phyloP scores from a whole-genome alignment of 2,113 vertebrate genomes.

The Siniperca chuatsi region DNA sequence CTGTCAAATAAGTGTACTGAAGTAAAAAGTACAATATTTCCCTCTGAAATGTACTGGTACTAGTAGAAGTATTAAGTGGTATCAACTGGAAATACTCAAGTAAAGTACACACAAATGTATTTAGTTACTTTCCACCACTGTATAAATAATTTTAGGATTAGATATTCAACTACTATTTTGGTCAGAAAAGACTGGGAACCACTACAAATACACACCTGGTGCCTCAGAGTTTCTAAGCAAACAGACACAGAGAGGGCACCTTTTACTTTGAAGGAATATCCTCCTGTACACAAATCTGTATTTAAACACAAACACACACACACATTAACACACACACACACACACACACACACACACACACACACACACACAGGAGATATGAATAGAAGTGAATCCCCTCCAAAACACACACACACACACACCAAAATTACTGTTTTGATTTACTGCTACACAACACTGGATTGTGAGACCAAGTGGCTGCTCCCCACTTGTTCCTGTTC shows the following conservation, averaged over 20 bases:
- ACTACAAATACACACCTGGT: constrained; percentile 9
- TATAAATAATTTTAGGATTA: neutral
- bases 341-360: neutral
- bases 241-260: constrained; percentile 2
- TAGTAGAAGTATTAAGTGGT: neutral
- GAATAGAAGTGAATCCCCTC: constrained; percentile 18
- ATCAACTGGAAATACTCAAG: neutral
- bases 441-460: constrained; percentile 40
- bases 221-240: constrained; percentile 1
- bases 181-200: neutral
- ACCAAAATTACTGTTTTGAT: constrained; percentile 50
- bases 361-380: constrained; percentile 16
- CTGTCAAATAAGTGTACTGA: neutral
- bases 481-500: constrained; percentile 58
- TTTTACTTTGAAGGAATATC: constrained; percentile 8
- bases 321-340: neutral
- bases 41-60: neutral
- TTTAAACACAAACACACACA: neutral
- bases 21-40: too few species aligned
- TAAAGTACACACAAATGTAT: neutral
- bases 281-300: neutral
- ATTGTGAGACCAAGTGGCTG: constrained; percentile 51
- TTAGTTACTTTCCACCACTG: neutral
- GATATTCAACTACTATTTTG: neutral
- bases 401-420: constrained; percentile 32